Percentiles rank a stretch among this genome's conserved stretches.
These are phyloP conservation scores for Pantherophis vulpinus DNA, from an alignment of 2,797 vertebrate species.

Conservation along the genomic window DNA sequence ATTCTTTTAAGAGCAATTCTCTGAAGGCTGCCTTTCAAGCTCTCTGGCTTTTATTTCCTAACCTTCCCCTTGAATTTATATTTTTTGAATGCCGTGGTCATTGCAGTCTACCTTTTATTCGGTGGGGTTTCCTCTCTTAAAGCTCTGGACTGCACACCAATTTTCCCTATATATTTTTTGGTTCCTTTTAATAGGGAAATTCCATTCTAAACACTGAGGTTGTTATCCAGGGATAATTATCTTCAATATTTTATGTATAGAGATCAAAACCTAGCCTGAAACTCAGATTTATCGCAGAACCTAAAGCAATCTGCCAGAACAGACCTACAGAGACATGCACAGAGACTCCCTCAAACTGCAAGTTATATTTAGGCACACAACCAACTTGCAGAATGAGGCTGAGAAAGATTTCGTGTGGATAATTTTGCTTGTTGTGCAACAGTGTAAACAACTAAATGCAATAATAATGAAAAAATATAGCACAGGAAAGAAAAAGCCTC, in stretches of 20 bases:
- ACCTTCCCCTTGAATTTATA: neutral
- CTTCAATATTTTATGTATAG: neutral
- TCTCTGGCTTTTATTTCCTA: neutral
- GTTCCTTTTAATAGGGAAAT: neutral
- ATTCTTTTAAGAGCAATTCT: constrained; percentile 14
- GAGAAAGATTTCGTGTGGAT: neutral
- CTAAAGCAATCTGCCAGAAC: neutral
- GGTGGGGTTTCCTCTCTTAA: neutral
- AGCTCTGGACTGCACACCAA: neutral
- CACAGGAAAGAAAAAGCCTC: neutral
- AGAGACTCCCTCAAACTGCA: neutral
- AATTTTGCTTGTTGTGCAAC: neutral
- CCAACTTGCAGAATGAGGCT: neutral
- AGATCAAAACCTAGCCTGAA: neutral
- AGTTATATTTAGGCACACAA: too few species aligned
- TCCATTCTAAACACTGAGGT: neutral
- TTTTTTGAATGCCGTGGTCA: rapidly evolving
- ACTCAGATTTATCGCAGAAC: neutral
- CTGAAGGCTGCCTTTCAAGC: constrained; percentile 4
- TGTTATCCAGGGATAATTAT: neutral
- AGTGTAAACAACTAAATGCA: neutral
- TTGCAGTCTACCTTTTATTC: neutral
- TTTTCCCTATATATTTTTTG: neutral
- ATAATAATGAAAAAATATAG: neutral
- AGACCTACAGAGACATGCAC: neutral